A percentile compares a stretch with the other conserved stretches of the same genome.
phyloP scores from a whole-genome alignment of 2,888 invertebrate species.

The Cryptocheilus praepositus region DNA sequence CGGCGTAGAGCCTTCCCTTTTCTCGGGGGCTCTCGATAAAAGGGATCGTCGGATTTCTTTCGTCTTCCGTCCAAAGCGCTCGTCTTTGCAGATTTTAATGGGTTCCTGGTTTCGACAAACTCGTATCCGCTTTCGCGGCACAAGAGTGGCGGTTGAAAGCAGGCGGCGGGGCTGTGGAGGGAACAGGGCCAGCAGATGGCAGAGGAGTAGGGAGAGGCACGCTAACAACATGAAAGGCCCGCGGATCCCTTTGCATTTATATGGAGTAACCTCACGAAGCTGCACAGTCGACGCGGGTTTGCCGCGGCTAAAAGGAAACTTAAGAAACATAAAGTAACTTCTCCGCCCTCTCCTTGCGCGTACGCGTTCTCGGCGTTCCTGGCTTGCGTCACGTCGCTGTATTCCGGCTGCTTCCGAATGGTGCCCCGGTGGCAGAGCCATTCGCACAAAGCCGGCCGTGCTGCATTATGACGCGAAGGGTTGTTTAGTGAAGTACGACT shows the following conservation, averaged over 20 bases:
- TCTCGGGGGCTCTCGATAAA: slow-evolving; percentile 40
- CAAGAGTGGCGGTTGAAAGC: slow-evolving; percentile 25
- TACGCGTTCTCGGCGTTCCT: slow-evolving; percentile 28
- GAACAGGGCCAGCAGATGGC: slow-evolving; percentile 1
- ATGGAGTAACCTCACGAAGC: slow-evolving; percentile 60
- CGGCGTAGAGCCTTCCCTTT: slow-evolving; percentile 16
- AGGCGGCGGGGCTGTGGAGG: slow-evolving; percentile 7
- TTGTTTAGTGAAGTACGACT: slow-evolving; percentile 42
- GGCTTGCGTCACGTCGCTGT: too few species aligned
- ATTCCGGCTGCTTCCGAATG: slow-evolving; percentile 11
- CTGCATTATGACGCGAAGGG: slow-evolving; percentile 54
- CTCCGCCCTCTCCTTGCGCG: slow-evolving; percentile 46
- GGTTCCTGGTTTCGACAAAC: slow-evolving; percentile 55
- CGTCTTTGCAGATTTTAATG: slow-evolving; percentile 57
- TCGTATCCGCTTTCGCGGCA: slow-evolving; percentile 50
- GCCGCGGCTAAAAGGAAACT: slow-evolving; percentile 60
- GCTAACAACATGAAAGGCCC: slow-evolving; percentile 59
- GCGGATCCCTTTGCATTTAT: slow-evolving; percentile 61
- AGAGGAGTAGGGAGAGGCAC: slow-evolving; percentile 39
- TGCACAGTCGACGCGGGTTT: slow-evolving; percentile 59
- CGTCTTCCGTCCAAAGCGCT: slow-evolving; percentile 36
- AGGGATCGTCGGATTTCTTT: slow-evolving; percentile 47
- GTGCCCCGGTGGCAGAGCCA: slow-evolving; percentile 50
- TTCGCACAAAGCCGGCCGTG: slow-evolving; percentile 55
- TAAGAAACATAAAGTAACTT: slow-evolving; percentile 64